phyloP scores from a whole-genome alignment of 2,113 vertebrate genomes.

The Mustelus asterias region DNA sequence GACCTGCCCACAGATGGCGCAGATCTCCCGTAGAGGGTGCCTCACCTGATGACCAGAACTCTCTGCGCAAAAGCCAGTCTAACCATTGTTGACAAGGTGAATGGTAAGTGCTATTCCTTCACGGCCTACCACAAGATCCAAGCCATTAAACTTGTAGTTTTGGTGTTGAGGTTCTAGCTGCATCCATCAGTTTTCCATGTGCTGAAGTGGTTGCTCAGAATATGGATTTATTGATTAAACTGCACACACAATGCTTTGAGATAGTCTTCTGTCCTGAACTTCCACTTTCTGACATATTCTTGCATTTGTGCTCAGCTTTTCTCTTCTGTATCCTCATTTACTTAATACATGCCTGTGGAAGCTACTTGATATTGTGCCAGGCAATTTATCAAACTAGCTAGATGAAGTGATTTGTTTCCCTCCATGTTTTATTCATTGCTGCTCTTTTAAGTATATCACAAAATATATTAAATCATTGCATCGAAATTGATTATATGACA shows the following conservation, averaged over 20 bases:
- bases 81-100: background rate
- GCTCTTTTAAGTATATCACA: background rate
- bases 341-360: background rate
- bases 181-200: too few relatives aligned
- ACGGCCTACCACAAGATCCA: background rate
- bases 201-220: background rate
- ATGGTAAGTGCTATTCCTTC: background rate
- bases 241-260: background rate
- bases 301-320: background rate
- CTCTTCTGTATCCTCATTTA: background rate
- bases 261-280: background rate
- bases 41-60: background rate
- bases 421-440: slow-evolving; percentile 18
- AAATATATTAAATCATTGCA: slow-evolving; percentile 19
- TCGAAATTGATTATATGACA: slow-evolving; percentile 21
- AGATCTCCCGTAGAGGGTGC: background rate
- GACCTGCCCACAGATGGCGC: background rate
- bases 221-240: background rate
- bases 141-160: background rate
- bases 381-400: slow-evolving; percentile 5
- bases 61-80: background rate
- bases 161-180: background rate
- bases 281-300: background rate
- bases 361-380: slow-evolving; percentile 1
- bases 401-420: slow-evolving; percentile 18